A percentile compares a stretch with the other conserved stretches of the same genome.
These are phyloP conservation scores for Micropoecilia bifurca DNA, from an alignment of 2,797 vertebrate species.

Conservation along the genomic window DNA sequence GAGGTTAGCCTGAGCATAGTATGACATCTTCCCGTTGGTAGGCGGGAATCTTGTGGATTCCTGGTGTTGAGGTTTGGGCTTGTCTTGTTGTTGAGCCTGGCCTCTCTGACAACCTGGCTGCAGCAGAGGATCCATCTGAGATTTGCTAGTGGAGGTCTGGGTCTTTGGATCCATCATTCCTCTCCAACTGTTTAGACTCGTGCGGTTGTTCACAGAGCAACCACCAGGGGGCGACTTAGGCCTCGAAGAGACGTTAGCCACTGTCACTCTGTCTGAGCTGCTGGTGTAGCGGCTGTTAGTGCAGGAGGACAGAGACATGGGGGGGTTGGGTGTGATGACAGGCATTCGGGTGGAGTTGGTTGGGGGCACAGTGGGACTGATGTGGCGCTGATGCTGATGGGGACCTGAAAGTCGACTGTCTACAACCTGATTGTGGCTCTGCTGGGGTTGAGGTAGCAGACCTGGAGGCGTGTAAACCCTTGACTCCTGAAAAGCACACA, in stretches of 20 bases:
- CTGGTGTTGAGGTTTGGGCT: constrained; percentile 48
- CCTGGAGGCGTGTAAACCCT: constrained; percentile 68
- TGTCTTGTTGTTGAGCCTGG: constrained; percentile 46
- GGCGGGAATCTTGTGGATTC: constrained; percentile 39
- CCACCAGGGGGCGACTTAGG: constrained; percentile 54
- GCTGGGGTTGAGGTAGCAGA: constrained; percentile 80
- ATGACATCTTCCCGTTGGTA: constrained; percentile 56
- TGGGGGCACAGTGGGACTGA: constrained; percentile 56
- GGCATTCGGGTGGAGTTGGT: constrained; percentile 74
- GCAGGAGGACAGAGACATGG: constrained; percentile 59
- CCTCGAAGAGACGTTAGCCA: constrained; percentile 27
- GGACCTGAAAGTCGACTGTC: constrained; percentile 56
- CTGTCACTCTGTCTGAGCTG: constrained; percentile 11
- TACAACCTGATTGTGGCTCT: constrained; percentile 68
- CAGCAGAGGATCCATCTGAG: constrained; percentile 52
- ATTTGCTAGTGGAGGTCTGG: constrained; percentile 39
- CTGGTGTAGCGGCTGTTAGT: constrained; percentile 51
- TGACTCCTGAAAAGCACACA: constrained; percentile 61
- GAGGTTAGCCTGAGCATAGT: constrained; percentile 59
- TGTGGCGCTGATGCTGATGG: constrained; percentile 59
- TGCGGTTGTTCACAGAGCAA: constrained; percentile 48
- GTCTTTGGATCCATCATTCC: constrained; percentile 39
- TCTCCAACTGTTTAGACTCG: constrained; percentile 52
- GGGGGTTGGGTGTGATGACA: constrained; percentile 77
- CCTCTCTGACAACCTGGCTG: constrained; percentile 64